These are phyloP conservation scores for Cyprinodon tularosa DNA, from an alignment of 2,113 vertebrate species.

Conservation along the genomic window DNA sequence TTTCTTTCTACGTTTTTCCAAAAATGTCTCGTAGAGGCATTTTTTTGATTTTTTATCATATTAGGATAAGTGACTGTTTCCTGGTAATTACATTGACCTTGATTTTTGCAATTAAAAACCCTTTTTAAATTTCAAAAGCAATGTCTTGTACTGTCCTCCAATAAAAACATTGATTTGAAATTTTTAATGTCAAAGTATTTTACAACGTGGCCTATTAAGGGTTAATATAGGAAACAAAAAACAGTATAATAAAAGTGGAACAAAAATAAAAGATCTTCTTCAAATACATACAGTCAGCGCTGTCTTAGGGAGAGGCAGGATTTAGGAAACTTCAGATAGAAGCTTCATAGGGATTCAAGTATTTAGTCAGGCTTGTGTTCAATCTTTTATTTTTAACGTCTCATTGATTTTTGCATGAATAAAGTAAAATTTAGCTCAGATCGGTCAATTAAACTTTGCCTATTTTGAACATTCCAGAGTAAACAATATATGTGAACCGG, in stretches of 20 bases:
- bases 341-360: slow-evolving; percentile 26
- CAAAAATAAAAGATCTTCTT: slow-evolving; percentile 73
- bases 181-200: no score
- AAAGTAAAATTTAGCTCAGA: slow-evolving; percentile 10
- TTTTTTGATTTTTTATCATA: no score
- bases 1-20: no score
- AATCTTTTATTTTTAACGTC: slow-evolving; percentile 27
- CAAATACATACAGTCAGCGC: slow-evolving; percentile 47
- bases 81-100: no score
- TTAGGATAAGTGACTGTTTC: no score
- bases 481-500: neutral
- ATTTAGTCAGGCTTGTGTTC: slow-evolving; percentile 25
- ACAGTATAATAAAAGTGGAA: slow-evolving; percentile 13
- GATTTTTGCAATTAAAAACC: no score
- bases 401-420: slow-evolving; percentile 16
- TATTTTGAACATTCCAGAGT: slow-evolving; percentile 21
- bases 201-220: neutral
- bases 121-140: no score
- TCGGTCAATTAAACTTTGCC: slow-evolving; percentile 33
- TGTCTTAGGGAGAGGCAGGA: slow-evolving; percentile 46
- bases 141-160: no score
- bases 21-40: no score
- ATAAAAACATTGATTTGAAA: no score
- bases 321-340: slow-evolving; percentile 41
- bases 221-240: slow-evolving; percentile 29